Evolutionary conservation across 2,888 invertebrate species (phyloP).

Genomic region (Cheilosia vernalis): DNA sequence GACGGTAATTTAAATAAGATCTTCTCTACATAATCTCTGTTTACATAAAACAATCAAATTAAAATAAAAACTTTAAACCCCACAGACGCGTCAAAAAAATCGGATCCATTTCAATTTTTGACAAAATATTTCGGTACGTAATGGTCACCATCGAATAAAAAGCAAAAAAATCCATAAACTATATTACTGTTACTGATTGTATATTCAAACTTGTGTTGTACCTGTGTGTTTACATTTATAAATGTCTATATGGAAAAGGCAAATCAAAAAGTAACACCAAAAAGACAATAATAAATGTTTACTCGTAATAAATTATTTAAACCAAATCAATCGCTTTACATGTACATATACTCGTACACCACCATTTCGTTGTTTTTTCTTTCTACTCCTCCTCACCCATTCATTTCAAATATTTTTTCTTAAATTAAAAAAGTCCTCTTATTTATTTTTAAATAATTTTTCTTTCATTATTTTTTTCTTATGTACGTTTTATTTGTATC

Average conservation of each 20-base stretch:
- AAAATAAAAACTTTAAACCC: slow-evolving; percentile 72
- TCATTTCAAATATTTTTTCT: slow-evolving; percentile 21
- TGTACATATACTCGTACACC: slow-evolving; percentile 53
- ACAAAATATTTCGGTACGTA: slow-evolving; percentile 79
- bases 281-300: slow-evolving; percentile 6
- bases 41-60: slow-evolving; percentile 6
- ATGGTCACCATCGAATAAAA: slow-evolving; percentile 11
- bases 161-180: slow-evolving; percentile 6
- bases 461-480: slow-evolving; percentile 12
- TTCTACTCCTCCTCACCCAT: slow-evolving; percentile 17
- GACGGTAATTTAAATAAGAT: slow-evolving; percentile 47
- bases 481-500: slow-evolving; percentile 18
- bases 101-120: slow-evolving; percentile 79
- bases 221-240: slow-evolving; percentile 69
- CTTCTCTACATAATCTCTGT: not conserved
- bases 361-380: slow-evolving; percentile 20
- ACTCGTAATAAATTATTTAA: slow-evolving; percentile 20
- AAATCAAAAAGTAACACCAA: slow-evolving; percentile 31
- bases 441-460: not conserved
- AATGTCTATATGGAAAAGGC: slow-evolving; percentile 60
- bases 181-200: slow-evolving; percentile 33
- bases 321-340: slow-evolving; percentile 43
- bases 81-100: slow-evolving; percentile 78
- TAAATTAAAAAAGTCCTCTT: slow-evolving; percentile 11
- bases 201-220: slow-evolving; percentile 62